Percentiles rank a stretch among this genome's conserved stretches.
phyloP scores from a whole-genome alignment of 2,797 vertebrate species.

The Ciconia nigra region DNA sequence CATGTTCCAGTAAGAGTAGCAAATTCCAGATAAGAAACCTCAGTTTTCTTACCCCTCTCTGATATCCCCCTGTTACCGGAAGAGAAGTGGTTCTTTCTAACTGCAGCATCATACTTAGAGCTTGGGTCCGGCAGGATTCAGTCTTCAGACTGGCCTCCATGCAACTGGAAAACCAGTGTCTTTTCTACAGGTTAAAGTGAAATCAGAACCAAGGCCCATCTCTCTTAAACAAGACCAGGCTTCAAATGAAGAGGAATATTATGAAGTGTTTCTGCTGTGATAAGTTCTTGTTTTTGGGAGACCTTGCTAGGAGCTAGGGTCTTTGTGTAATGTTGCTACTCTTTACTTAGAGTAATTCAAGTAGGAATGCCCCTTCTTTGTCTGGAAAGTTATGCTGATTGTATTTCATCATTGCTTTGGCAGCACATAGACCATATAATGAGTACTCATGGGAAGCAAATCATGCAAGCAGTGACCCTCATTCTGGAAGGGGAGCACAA shows the following conservation, averaged over 20 bases:
- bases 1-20: neutral
- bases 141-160: neutral
- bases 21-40: neutral
- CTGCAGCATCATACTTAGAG: neutral
- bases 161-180: neutral
- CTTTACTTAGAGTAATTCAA: neutral
- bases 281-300: neutral
- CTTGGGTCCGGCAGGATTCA: neutral
- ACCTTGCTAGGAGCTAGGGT: neutral
- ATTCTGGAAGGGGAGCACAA: constrained; percentile 97
- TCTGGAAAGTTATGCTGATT: constrained; percentile 12
- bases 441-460: constrained; percentile 98
- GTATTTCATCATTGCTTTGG: constrained; percentile 60
- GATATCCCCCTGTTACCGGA: neutral
- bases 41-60: neutral
- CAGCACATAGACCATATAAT: constrained; percentile 99
- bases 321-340: neutral
- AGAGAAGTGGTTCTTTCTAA: neutral
- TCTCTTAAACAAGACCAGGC: neutral
- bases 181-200: neutral
- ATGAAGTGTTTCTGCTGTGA: neutral
- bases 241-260: neutral
- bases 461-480: constrained; percentile 98
- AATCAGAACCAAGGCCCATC: neutral
- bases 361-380: neutral